Percentiles rank a stretch among this genome's conserved stretches.
Conservation (phyloP, 2,888 invertebrate genomes). For the Strigamia transsilvanica region DNA sequence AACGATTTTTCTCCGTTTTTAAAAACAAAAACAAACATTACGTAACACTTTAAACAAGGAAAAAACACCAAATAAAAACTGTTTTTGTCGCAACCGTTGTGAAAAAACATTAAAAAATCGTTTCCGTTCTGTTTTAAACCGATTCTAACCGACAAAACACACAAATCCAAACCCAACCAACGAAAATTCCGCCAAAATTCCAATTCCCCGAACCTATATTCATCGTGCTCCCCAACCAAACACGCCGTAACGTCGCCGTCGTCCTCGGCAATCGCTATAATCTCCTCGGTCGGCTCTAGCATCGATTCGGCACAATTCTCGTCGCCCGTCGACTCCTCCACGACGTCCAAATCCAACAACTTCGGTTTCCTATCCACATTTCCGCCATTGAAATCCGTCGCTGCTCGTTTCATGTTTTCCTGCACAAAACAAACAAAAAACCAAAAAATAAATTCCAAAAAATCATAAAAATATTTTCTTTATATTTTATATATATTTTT, state of each 20-base stretch:
- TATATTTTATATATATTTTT: neutral
- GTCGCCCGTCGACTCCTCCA: conserved; percentile 40
- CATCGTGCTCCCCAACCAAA: conserved; percentile 50
- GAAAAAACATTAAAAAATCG: too few relatives aligned
- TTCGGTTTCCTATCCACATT: conserved; percentile 1
- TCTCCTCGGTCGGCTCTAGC: conserved; percentile 50
- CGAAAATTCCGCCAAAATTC: neutral
- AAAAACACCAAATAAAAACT: too few relatives aligned
- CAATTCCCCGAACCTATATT: conserved; percentile 41
- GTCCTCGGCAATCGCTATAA: conserved; percentile 53
- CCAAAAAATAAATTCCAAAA: neutral
- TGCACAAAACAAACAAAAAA: conserved; percentile 3
- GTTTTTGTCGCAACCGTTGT: too few relatives aligned
- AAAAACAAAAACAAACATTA: too few relatives aligned
- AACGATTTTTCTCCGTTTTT: too few relatives aligned
- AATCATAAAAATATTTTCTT: neutral
- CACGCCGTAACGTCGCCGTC: conserved; percentile 15
- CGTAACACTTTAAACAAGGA: too few relatives aligned
- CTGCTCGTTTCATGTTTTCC: conserved; percentile 51
- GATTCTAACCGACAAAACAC: too few relatives aligned
- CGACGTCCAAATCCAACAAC: neutral
- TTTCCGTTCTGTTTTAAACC: too few relatives aligned
- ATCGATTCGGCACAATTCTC: conserved; percentile 44
- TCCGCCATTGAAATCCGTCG: conserved; percentile 20
- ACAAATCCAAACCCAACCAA: neutral